phyloP scores from a whole-genome alignment of 2,113 vertebrate species.

The Perca schrenkii region DNA sequence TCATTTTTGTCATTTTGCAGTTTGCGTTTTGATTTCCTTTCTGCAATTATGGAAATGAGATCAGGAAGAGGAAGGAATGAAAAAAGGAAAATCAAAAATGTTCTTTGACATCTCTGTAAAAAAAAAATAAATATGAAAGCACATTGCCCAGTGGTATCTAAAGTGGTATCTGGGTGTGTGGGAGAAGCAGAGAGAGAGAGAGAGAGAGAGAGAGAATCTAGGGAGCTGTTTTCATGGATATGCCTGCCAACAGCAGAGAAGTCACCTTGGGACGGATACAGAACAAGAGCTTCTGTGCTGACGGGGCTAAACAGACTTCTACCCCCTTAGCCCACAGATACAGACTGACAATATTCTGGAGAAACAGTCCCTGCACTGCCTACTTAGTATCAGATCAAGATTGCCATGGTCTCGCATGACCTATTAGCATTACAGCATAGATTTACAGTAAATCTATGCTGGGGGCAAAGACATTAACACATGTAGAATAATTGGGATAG shows the following conservation, averaged over 20 bases:
- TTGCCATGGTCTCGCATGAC: not conserved
- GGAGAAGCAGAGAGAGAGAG: constrained; percentile 39
- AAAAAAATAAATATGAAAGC: constrained; percentile 23
- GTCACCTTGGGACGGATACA: constrained; percentile 77
- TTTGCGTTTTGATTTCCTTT: constrained; percentile 17
- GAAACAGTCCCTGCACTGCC: not conserved
- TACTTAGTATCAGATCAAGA: constrained; percentile 14
- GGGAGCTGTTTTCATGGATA: constrained; percentile 46
- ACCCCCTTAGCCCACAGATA: constrained; percentile 25
- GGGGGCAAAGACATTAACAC: not conserved
- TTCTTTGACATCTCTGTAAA: constrained; percentile 27
- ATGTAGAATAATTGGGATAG: not conserved
- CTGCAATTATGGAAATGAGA: constrained; percentile 35
- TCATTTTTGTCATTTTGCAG: not conserved
- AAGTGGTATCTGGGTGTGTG: constrained; percentile 37
- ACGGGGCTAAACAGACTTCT: constrained; percentile 63
- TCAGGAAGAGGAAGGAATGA: not conserved
- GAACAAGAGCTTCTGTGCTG: constrained; percentile 66
- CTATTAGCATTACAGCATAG: not conserved
- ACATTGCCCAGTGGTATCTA: constrained; percentile 26
- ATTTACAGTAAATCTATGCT: not conserved
- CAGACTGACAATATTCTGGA: constrained; percentile 26
- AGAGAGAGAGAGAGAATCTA: constrained; percentile 8
- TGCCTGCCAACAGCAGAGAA: constrained; percentile 73
- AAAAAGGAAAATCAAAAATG: not conserved